Base-by-base conservation (phyloP, 2,888 invertebrate genomes). In the Acanthosepion lycidas region DNA sequence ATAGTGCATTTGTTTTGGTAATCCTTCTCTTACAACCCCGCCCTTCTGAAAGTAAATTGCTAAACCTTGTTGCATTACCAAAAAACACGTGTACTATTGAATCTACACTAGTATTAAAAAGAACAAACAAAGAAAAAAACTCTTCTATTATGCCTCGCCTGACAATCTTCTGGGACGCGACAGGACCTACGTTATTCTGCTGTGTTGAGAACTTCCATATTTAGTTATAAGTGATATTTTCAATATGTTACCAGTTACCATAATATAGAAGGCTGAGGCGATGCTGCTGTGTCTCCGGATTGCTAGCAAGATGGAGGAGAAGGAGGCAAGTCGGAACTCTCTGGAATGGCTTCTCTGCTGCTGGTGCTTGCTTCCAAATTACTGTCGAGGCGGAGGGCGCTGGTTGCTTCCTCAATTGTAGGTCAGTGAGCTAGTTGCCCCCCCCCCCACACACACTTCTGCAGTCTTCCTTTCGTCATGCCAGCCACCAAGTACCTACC, bases 151-250 rank as follows among this genome's bases (percentile, higher is more conserved):
- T 78, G n/a, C 33, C 78, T 33, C 33, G 78, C 78, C 78, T 78
- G 78, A 59, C 78, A 23, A n/a, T 15, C 33, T 12, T 23, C 23
- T 78, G n/a, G n/a, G n/a, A 15, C 78, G 5, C 78, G 8, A n/a
- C n/a, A 78, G 12, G n/a, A 78, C 78, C 78, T 5, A 33, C 78
- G n/a, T 78, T 78, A 78, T 78, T 26, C 64, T 64, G 26, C 26
- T 5, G 9, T 28, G 78, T 33, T 78, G n/a, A 78, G 23, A 78
- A 78, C 78, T 78, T 78, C 78, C 78, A 78, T 78, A 78, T 78
- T 78, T 78, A 78, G 78, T 78, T 78, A n/a, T 78, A 78, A 78
- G 78, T 78, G 78, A 78, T 78, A 78, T 12, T 78, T 78, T 78
- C 33, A 78, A 78, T 78, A n/a, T 78, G 78, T 78, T 78, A n/a